Conservation (phyloP, 2,113 vertebrate species). For the Lipophrys pholis region DNA sequence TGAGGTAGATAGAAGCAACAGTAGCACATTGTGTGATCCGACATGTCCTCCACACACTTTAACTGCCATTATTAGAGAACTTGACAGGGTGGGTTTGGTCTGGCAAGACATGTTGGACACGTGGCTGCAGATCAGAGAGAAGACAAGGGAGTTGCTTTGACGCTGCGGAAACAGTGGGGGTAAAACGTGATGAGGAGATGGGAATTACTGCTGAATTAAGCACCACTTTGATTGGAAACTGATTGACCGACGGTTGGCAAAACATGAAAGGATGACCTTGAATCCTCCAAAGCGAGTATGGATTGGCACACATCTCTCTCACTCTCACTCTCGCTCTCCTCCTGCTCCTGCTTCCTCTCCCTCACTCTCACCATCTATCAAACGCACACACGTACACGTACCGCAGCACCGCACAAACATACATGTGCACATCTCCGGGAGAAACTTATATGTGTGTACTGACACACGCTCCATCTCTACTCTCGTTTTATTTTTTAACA, state of each 20-base stretch:
- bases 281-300: constrained; percentile 78
- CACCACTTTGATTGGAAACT: constrained; percentile 81
- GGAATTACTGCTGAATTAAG: constrained; percentile 83
- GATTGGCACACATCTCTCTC: constrained; percentile 65
- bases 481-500: constrained; percentile 29
- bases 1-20: constrained; percentile 51
- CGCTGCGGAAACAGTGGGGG: constrained; percentile 53
- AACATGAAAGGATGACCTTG: constrained; percentile 85
- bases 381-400: constrained; percentile 6
- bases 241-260: constrained; percentile 82
- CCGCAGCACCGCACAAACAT: constrained; percentile 16
- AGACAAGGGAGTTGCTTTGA: constrained; percentile 50
- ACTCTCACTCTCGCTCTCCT: constrained; percentile 28
- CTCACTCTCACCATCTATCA: constrained; percentile 31
- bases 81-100: constrained; percentile 57
- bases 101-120: constrained; percentile 59
- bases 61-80: constrained; percentile 56
- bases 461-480: constrained; percentile 55
- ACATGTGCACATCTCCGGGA: not conserved
- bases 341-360: constrained; percentile 35
- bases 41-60: constrained; percentile 60
- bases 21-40: constrained; percentile 62
- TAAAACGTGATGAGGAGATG: constrained; percentile 64
- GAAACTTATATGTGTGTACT: constrained; percentile 34
- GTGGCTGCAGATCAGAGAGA: constrained; percentile 64